Evolutionary conservation across 1,140 invertebrate genomes (phyloP).

Genomic region (Apis dorsata): DNA sequence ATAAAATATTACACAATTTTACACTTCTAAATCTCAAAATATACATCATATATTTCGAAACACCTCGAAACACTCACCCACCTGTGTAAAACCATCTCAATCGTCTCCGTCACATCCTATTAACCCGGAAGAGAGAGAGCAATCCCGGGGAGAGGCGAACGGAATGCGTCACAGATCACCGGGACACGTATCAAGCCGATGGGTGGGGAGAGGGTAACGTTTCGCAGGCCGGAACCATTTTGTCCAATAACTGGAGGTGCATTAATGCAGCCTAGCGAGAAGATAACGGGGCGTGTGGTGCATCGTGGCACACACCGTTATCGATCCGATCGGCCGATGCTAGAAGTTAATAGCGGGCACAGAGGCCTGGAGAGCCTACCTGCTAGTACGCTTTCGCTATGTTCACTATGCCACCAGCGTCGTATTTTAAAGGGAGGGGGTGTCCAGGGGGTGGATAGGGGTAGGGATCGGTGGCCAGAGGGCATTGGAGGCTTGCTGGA

Average conservation of each 20-base stretch:
- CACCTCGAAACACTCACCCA: neutral
- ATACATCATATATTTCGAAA: neutral
- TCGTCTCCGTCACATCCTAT: constrained; percentile 11
- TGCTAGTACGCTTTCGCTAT: neutral
- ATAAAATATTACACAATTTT: too few relatives aligned
- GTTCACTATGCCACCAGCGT: constrained; percentile 8
- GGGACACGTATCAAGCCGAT: constrained; percentile 11
- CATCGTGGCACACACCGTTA: constrained; percentile 56
- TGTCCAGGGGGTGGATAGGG: neutral
- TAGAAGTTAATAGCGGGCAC: constrained; percentile 64
- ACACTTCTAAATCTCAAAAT: too few relatives aligned
- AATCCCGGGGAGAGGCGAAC: constrained; percentile 2
- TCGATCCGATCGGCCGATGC: constrained; percentile 64
- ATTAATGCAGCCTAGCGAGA: constrained; percentile 75
- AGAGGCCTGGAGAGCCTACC: constrained; percentile 22
- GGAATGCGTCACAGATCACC: constrained; percentile 43
- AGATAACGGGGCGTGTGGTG: constrained; percentile 69
- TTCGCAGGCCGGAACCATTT: constrained; percentile 68
- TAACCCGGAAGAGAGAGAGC: constrained; percentile 14
- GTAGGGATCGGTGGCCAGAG: constrained; percentile 37
- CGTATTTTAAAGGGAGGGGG: constrained; percentile 61
- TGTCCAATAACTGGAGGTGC: constrained; percentile 74
- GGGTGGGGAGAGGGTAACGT: neutral
- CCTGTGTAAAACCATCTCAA: too few relatives aligned
- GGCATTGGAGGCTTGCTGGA: constrained; percentile 36